Percentiles rank a stretch among this genome's conserved stretches.
phyloP scores from a whole-genome alignment of 2,888 invertebrate genomes.

The Digitonthophagus gazella region DNA sequence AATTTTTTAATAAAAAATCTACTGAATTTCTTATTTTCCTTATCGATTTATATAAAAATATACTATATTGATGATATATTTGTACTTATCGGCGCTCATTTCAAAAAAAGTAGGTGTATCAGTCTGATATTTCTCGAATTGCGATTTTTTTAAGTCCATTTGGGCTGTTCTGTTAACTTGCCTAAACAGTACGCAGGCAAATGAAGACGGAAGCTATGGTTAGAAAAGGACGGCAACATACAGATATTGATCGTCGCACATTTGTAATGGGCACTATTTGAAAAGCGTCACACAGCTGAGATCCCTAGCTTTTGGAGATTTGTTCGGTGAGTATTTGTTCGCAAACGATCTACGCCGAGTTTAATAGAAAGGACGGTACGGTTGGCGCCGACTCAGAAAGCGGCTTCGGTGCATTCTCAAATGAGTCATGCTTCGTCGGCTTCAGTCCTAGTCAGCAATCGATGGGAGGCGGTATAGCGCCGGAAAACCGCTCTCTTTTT shows the following conservation, averaged over 20 bases:
- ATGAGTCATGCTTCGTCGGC: conserved; percentile 6
- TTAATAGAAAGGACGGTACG: neutral
- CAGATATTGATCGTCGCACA: neutral
- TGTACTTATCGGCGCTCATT: too few relatives aligned
- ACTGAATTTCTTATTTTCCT: too few relatives aligned
- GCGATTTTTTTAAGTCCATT: too few relatives aligned
- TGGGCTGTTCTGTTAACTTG: too few relatives aligned
- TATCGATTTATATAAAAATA: too few relatives aligned
- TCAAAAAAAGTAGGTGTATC: too few relatives aligned
- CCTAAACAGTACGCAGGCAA: neutral
- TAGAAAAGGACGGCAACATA: neutral
- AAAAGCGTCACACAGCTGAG: neutral
- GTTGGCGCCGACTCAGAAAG: conserved; percentile 11
- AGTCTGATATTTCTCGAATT: too few relatives aligned
- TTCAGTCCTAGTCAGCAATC: conserved; percentile 11
- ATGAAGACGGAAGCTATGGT: neutral
- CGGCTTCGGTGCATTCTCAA: conserved; percentile 9
- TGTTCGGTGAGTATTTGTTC: neutral
- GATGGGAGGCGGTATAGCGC: conserved; percentile 6
- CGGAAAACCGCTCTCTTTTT: neutral
- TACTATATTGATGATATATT: too few relatives aligned
- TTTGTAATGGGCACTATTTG: neutral
- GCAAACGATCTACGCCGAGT: neutral
- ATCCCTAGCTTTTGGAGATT: neutral
- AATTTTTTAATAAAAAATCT: too few relatives aligned